These are phyloP conservation scores for Timema cristinae DNA, from an alignment of 2,888 invertebrate species.

Conservation along the genomic window DNA sequence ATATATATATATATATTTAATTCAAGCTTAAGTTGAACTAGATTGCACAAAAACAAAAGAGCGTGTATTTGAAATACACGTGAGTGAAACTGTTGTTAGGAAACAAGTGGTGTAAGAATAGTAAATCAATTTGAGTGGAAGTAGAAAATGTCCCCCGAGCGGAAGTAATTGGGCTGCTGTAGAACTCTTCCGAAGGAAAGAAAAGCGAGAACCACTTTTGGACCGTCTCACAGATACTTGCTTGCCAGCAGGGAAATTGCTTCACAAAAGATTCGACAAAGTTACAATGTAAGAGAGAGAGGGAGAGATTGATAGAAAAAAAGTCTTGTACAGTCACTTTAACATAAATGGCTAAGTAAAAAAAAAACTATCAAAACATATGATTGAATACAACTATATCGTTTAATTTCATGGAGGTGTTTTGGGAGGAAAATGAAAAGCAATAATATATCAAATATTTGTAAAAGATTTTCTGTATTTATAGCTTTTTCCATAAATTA, in stretches of 20 bases:
- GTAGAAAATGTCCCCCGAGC: conserved; percentile 7
- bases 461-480: too few species aligned
- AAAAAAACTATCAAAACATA: not conserved
- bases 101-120: conserved; percentile 5
- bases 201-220: not conserved
- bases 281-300: not conserved
- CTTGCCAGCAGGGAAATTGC: conserved; percentile 15
- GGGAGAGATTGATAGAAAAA: conserved; percentile 2
- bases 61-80: too few species aligned
- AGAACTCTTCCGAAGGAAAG: not conserved
- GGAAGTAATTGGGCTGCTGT: conserved; percentile 8
- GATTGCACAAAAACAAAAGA: too few species aligned
- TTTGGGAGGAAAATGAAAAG: too few species aligned
- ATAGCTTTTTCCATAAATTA: too few species aligned
- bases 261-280: conserved; percentile 8
- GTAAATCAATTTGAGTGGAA: conserved; percentile 14
- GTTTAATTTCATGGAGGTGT: too few species aligned
- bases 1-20: too few species aligned
- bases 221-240: not conserved
- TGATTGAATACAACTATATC: too few species aligned
- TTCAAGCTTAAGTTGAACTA: too few species aligned
- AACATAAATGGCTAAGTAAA: not conserved
- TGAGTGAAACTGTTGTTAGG: too few species aligned
- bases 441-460: too few species aligned
- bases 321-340: conserved; percentile 3